Conservation (phyloP, 2,888 invertebrate species). For the Apocheima hispidaria region DNA sequence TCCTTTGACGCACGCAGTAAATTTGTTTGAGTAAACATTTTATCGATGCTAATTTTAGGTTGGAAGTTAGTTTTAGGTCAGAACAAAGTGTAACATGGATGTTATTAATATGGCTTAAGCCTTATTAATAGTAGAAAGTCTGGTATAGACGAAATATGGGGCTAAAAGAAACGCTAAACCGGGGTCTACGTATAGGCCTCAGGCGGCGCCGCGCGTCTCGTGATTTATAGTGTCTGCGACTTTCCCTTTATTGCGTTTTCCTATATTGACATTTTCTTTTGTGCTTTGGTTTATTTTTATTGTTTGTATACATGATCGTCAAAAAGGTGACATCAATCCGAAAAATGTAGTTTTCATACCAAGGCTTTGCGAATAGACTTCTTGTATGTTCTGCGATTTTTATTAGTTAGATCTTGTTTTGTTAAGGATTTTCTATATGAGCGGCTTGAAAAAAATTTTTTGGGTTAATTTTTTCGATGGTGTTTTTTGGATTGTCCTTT, state of each 20-base stretch:
- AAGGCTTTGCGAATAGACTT: too few relatives aligned
- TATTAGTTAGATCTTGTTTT: too few relatives aligned
- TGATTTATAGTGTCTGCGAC: slow-evolving; percentile 68
- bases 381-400: too few relatives aligned
- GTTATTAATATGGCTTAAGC: slow-evolving; percentile 8
- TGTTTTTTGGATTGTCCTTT: too few relatives aligned
- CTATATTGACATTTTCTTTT: slow-evolving; percentile 49
- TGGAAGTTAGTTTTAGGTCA: slow-evolving; percentile 32
- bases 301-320: neutral
- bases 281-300: slow-evolving; percentile 43
- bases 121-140: slow-evolving; percentile 7
- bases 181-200: slow-evolving; percentile 28
- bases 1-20: slow-evolving; percentile 26
- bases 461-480: too few relatives aligned
- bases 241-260: slow-evolving; percentile 57
- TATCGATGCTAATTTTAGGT: slow-evolving; percentile 22
- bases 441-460: too few relatives aligned
- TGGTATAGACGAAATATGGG: slow-evolving; percentile 11
- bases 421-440: too few relatives aligned
- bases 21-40: slow-evolving; percentile 42
- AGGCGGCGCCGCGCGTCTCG: slow-evolving; percentile 45
- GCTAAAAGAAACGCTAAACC: slow-evolving; percentile 37
- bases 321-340: too few relatives aligned
- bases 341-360: too few relatives aligned
- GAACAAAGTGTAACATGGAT: slow-evolving; percentile 3